These are phyloP conservation scores for Tokudaia tokunoshimensis DNA, from an alignment of 2,797 vertebrate species.

Conservation along the genomic window DNA sequence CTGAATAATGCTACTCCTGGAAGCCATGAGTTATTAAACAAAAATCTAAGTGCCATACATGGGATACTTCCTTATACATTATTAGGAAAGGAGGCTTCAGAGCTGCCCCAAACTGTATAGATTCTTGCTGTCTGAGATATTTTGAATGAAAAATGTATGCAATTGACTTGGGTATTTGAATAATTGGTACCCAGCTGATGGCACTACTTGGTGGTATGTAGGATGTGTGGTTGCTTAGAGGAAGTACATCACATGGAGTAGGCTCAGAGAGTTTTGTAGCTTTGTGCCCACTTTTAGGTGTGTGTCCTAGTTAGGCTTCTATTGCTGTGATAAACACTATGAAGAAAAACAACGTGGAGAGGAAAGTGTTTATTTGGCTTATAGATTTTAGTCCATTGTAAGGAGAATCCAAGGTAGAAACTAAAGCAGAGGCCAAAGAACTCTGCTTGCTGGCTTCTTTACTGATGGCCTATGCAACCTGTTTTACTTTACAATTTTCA, in stretches of 20 bases:
- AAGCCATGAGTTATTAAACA: neutral
- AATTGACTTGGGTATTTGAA: neutral
- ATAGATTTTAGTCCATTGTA: neutral
- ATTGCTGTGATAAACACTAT: neutral
- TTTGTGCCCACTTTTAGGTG: neutral
- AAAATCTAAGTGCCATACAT: neutral
- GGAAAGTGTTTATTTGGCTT: neutral
- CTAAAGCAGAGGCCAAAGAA: neutral
- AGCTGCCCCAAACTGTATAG: neutral
- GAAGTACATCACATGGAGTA: neutral
- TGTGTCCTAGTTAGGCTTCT: neutral
- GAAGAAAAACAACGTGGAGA: neutral
- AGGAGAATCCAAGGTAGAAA: neutral
- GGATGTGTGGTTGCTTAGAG: too few relatives aligned
- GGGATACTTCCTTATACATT: neutral
- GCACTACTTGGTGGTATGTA: neutral
- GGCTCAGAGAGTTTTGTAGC: neutral
- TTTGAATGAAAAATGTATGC: neutral
- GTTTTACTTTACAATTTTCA: neutral
- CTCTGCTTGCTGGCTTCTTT: neutral
- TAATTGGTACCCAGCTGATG: neutral
- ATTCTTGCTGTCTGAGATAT: neutral
- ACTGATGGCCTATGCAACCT: neutral
- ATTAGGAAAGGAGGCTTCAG: neutral
- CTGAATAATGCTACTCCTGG: neutral